Percentiles rank a stretch among this genome's conserved stretches.
These are phyloP conservation scores for Drosophila orena DNA, from an alignment of 1,140 invertebrate species.

Conservation along the genomic window DNA sequence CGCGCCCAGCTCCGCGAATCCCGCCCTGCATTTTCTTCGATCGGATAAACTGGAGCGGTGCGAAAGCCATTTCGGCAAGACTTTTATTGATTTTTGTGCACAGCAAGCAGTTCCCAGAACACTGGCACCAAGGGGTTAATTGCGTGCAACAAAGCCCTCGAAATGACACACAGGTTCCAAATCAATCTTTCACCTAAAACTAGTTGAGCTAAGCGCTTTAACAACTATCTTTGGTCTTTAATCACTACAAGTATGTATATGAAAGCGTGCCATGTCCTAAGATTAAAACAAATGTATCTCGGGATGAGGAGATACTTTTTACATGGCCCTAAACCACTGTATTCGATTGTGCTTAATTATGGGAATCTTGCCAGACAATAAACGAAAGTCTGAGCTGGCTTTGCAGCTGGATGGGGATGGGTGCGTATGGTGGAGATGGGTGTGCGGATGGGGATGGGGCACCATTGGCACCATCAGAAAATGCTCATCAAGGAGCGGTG, in stretches of 20 bases:
- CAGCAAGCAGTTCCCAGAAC: constrained; percentile 2
- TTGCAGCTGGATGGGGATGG: constrained; percentile 2
- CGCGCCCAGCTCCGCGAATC: constrained; percentile 42
- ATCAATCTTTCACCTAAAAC: too few species aligned
- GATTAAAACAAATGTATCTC: not conserved
- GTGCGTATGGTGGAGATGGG: not conserved
- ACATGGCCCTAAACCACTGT: constrained; percentile 46
- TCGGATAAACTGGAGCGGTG: constrained; percentile 73
- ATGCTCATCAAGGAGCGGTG: constrained; percentile 47
- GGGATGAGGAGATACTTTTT: not conserved
- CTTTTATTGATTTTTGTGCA: constrained; percentile 58
- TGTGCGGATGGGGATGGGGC: constrained; percentile 5
- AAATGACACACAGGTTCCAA: not conserved
- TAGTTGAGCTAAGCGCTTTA: too few species aligned
- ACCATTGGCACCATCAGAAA: constrained; percentile 38
- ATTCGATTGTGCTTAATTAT: constrained; percentile 67
- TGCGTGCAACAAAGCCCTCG: not conserved
- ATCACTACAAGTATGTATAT: too few species aligned
- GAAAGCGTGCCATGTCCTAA: too few species aligned
- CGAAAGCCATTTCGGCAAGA: constrained; percentile 69
- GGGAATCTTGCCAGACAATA: constrained; percentile 67
- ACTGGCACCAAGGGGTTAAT: constrained; percentile 23
- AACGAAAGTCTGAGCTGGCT: constrained; percentile 48
- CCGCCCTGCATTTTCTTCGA: constrained; percentile 17
- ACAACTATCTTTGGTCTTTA: too few species aligned